phyloP scores from a whole-genome alignment of 2,888 invertebrate species.

The Hypena proboscidalis region DNA sequence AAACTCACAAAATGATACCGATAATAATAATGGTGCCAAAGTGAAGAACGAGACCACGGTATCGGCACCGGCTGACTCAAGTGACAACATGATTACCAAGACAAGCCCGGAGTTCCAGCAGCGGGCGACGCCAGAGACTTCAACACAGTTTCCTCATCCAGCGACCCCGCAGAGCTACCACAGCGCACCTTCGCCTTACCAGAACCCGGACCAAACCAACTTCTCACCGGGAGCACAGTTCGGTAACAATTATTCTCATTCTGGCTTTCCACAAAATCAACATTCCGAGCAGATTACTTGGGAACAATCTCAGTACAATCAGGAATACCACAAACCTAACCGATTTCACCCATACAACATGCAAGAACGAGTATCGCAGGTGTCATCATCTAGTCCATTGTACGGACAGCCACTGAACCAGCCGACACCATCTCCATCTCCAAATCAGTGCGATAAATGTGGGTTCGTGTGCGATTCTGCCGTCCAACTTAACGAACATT shows the following conservation, averaged over 20 bases:
- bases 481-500: constrained; percentile 90
- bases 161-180: constrained; percentile 88
- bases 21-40: constrained; percentile 88
- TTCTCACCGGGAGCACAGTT: constrained; percentile 84
- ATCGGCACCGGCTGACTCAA: constrained; percentile 91
- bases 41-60: constrained; percentile 86
- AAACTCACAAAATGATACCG: constrained; percentile 84
- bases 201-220: constrained; percentile 85
- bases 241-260: constrained; percentile 79
- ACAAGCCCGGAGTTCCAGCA: constrained; percentile 86
- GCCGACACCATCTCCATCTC: constrained; percentile 89
- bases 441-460: constrained; percentile 93
- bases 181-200: constrained; percentile 88
- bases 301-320: constrained; percentile 78
- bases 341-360: constrained; percentile 83
- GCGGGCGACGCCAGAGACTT: constrained; percentile 85
- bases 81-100: constrained; percentile 88
- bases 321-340: constrained; percentile 75
- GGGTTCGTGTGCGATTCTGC: constrained; percentile 92
- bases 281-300: constrained; percentile 79
- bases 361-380: constrained; percentile 82
- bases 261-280: constrained; percentile 80
- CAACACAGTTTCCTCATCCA: constrained; percentile 85
- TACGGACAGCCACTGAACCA: constrained; percentile 86
- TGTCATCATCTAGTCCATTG: constrained; percentile 82